These are phyloP conservation scores for Anorthoa munda DNA, from an alignment of 2,888 invertebrate genomes.

Conservation along the genomic window DNA sequence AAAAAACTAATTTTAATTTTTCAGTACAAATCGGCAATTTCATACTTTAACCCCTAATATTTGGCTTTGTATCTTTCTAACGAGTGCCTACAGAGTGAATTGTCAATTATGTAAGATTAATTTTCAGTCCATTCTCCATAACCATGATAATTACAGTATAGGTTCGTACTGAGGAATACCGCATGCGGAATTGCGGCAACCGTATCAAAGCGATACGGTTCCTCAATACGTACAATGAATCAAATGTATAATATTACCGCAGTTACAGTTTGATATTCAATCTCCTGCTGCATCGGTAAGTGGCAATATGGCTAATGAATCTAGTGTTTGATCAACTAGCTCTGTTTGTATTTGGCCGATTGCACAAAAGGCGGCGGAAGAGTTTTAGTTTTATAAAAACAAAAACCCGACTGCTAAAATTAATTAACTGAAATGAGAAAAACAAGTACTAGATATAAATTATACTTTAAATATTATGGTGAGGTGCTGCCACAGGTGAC, in stretches of 20 bases:
- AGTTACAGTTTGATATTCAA: neutral
- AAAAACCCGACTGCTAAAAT: too few species aligned
- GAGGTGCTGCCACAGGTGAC: too few species aligned
- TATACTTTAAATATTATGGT: too few species aligned
- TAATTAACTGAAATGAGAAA: too few species aligned
- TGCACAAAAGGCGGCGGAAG: neutral
- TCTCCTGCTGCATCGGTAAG: neutral
- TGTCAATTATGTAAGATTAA: neutral
- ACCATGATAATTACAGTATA: neutral
- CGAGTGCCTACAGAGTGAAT: neutral
- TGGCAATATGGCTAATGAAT: slow-evolving; percentile 9
- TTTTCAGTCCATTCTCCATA: slow-evolving; percentile 6
- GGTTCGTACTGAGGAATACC: neutral
- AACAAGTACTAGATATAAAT: too few species aligned
- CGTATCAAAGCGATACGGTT: slow-evolving; percentile 3
- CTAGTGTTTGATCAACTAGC: neutral
- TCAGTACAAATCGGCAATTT: too few species aligned
- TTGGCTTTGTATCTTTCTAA: neutral
- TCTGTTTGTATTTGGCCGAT: neutral
- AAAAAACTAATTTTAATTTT: too few species aligned
- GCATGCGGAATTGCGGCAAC: slow-evolving; percentile 4
- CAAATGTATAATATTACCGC: slow-evolving; percentile 1
- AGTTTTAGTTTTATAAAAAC: too few species aligned
- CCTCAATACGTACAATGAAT: neutral
- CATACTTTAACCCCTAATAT: too few species aligned